phyloP scores from a whole-genome alignment of 1,140 invertebrate species.

The Oryctes rhinoceros region DNA sequence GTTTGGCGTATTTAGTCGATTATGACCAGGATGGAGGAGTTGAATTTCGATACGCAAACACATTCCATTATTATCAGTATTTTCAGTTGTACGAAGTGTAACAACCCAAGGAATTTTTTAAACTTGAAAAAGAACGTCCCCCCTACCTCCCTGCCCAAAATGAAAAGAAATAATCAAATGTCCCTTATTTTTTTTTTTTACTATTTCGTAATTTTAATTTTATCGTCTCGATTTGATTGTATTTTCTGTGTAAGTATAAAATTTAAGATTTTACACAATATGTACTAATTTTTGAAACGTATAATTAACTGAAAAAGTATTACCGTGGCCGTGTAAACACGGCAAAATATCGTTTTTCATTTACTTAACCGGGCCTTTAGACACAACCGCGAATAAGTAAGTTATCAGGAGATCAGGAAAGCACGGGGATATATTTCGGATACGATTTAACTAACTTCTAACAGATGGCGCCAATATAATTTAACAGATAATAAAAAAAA shows the following conservation, averaged over 20 bases:
- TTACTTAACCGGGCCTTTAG: no score
- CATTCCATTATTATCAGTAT: conserved; percentile 39
- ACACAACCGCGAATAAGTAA: no score
- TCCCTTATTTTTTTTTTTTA: not conserved
- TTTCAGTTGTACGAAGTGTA: conserved; percentile 4
- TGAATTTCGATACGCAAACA: not conserved
- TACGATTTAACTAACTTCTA: not conserved
- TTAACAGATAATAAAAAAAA: no score
- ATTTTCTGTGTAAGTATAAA: conserved; percentile 30
- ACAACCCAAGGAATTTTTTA: conserved; percentile 24
- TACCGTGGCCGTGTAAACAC: not conserved
- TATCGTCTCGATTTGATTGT: not conserved
- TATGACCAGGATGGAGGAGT: not conserved
- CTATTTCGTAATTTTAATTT: not conserved
- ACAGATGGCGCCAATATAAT: no score
- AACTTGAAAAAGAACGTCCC: not conserved
- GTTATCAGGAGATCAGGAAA: no score
- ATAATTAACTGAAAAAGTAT: conserved; percentile 2
- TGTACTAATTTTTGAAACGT: conserved; percentile 26
- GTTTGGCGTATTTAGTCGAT: not conserved
- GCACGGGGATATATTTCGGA: no score
- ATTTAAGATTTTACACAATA: not conserved
- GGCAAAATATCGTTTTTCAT: not conserved
- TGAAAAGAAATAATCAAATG: not conserved
- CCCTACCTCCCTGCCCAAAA: not conserved